These are phyloP conservation scores for Bursaphelenchus okinawaensis DNA, from an alignment of 2,888 invertebrate species.

Conservation along the genomic window DNA sequence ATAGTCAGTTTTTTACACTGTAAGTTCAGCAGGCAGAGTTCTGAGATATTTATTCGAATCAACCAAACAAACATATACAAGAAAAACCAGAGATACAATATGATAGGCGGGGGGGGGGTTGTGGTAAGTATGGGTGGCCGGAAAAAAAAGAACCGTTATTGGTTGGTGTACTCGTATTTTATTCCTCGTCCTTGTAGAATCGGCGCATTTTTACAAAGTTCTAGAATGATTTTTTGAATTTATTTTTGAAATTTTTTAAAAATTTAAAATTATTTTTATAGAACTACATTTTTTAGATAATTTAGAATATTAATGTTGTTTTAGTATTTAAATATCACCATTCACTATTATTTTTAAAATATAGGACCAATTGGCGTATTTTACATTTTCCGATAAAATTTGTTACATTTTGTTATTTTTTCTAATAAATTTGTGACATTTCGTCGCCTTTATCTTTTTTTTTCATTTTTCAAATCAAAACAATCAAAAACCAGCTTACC, in stretches of 20 bases:
- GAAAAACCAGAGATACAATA: background rate
- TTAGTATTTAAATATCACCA: background rate
- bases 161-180: background rate
- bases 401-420: too few species aligned
- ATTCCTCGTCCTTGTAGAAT: conserved; percentile 33
- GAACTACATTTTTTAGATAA: background rate
- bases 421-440: too few species aligned
- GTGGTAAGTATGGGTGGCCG: too few species aligned
- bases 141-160: too few species aligned
- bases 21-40: too few species aligned
- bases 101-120: too few species aligned
- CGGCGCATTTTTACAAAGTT: conserved; percentile 57
- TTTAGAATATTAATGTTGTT: background rate
- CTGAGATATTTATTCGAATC: background rate
- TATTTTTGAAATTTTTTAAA: background rate
- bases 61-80: background rate
- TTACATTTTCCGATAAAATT: too few species aligned
- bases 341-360: conserved; percentile 37
- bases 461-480: background rate
- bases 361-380: too few species aligned
- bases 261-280: too few species aligned
- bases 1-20: too few species aligned
- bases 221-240: too few species aligned
- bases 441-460: background rate
- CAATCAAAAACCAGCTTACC: conserved; percentile 26